Conservation (phyloP, 2,888 invertebrate genomes). For the Dimorphilus gyrociliatus region DNA sequence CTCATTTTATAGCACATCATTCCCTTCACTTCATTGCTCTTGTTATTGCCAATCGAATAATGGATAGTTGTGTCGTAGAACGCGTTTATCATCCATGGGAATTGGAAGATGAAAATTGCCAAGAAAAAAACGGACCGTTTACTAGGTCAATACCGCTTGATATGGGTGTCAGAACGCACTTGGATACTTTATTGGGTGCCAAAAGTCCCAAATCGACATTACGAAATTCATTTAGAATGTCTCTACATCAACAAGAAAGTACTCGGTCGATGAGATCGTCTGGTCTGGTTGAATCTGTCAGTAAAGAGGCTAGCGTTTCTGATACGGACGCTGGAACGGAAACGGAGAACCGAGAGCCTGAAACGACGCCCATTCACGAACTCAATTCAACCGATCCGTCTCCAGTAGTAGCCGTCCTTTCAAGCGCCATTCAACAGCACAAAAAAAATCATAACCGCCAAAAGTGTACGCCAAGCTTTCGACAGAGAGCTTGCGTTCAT, state of each 20-base stretch:
- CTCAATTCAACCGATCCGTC: conserved; percentile 37
- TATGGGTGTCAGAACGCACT: no score
- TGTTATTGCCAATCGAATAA: conserved; percentile 43
- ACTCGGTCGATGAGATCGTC: no score
- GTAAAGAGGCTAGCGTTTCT: no score
- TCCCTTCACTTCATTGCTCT: conserved; percentile 47
- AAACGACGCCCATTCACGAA: conserved; percentile 26
- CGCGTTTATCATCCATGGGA: conserved; percentile 27
- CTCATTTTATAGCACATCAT: no score
- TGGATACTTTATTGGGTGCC: no score
- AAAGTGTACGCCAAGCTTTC: conserved; percentile 46
- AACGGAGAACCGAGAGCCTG: no score
- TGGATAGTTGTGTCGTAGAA: conserved; percentile 43
- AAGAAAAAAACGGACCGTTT: background rate
- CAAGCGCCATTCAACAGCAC: conserved; percentile 47
- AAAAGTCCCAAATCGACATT: no score
- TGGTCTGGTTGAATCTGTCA: no score
- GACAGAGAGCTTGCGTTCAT: conserved; percentile 46
- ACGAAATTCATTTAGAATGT: no score
- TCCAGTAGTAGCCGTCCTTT: conserved; percentile 43
- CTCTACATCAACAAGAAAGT: no score
- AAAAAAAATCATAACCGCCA: conserved; percentile 46
- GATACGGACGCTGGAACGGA: no score
- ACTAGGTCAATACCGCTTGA: background rate
- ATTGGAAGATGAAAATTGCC: conserved; percentile 4